phyloP scores from a whole-genome alignment of 2,797 vertebrate genomes.

The Gallinago stenura region DNA sequence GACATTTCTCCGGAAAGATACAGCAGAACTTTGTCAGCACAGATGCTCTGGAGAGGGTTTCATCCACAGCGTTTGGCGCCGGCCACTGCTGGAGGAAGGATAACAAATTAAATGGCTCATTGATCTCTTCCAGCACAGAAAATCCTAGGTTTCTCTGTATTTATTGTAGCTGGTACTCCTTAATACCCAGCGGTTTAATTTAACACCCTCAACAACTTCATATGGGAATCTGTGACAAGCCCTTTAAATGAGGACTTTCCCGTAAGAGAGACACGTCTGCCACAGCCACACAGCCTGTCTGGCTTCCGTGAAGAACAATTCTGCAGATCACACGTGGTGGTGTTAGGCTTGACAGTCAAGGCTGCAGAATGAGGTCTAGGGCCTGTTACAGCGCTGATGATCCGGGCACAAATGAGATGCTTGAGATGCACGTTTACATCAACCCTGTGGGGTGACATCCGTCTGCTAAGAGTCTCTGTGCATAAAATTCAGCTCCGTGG shows the following conservation, averaged over 20 bases:
- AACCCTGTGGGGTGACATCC: not conserved
- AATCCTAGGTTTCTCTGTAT: not conserved
- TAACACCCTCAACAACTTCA: not conserved
- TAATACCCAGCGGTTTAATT: not conserved
- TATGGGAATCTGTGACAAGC: not conserved
- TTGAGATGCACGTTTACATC: not conserved
- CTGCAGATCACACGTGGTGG: not conserved
- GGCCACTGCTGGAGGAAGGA: not conserved
- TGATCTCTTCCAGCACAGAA: constrained; percentile 11
- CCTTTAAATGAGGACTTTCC: not conserved
- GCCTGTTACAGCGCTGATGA: not conserved
- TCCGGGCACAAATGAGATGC: not conserved
- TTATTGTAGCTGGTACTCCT: not conserved
- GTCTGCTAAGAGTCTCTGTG: not conserved
- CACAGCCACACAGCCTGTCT: not conserved
- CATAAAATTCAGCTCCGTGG: not conserved
- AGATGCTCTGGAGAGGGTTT: not conserved
- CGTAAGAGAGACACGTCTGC: not conserved
- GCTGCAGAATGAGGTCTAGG: not conserved
- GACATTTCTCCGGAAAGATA: not conserved
- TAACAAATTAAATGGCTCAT: constrained; percentile 45
- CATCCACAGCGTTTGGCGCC: not conserved
- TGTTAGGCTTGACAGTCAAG: not conserved
- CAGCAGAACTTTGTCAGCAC: not conserved
- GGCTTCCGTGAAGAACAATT: not conserved